These are phyloP conservation scores for Danionella dracula DNA, from an alignment of 2,797 vertebrate genomes.

Conservation along the genomic window DNA sequence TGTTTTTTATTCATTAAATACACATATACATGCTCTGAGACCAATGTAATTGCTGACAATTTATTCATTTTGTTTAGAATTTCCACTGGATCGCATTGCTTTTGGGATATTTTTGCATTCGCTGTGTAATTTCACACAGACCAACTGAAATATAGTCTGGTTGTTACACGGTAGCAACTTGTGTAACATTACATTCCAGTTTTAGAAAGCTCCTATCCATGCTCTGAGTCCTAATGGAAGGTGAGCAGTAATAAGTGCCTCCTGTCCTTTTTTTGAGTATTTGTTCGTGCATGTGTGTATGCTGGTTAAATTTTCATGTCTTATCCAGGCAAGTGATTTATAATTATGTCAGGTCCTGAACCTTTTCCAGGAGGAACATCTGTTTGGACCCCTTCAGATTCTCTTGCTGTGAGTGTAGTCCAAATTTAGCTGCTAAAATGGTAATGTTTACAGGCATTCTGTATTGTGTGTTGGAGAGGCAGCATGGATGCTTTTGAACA, in stretches of 20 bases:
- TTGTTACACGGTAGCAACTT: too few species aligned
- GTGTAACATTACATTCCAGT: background rate
- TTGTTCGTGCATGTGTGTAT: slow-evolving; percentile 8
- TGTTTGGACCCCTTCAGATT: slow-evolving; percentile 65
- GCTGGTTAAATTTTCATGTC: slow-evolving; percentile 51
- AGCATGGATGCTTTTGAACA: slow-evolving; percentile 41
- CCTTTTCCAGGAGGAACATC: slow-evolving; percentile 61
- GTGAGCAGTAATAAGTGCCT: background rate
- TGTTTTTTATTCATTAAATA: too few species aligned
- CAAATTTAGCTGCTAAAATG: slow-evolving; percentile 42
- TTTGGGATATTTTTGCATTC: too few species aligned
- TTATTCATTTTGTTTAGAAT: too few species aligned
- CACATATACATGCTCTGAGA: too few species aligned
- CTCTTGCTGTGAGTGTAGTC: slow-evolving; percentile 24
- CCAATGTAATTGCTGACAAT: too few species aligned
- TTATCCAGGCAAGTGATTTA: slow-evolving; percentile 54
- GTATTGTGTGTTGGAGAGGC: slow-evolving; percentile 30
- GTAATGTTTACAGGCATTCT: slow-evolving; percentile 28
- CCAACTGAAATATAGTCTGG: too few species aligned
- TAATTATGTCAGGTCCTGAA: slow-evolving; percentile 57
- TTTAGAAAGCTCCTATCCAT: background rate
- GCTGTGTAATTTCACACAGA: too few species aligned
- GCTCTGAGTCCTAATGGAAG: background rate
- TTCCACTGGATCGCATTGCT: too few species aligned
- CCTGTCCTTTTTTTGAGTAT: background rate